Evolutionary conservation across 2,797 vertebrate species (phyloP).

Genomic region (Hoplostethus atlanticus): DNA sequence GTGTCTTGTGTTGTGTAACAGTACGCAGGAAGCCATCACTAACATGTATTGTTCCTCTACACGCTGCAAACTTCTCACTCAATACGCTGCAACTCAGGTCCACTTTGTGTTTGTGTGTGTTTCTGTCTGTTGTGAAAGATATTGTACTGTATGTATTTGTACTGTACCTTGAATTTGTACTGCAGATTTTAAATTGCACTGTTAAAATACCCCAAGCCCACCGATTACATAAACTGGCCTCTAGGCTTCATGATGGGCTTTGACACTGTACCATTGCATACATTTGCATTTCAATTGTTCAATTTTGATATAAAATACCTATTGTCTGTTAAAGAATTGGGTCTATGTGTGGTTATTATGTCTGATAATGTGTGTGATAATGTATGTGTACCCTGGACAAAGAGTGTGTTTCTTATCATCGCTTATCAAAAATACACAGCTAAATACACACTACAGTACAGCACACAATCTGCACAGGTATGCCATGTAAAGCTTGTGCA

Average conservation of each 20-base stretch:
- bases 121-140: constrained; percentile 54
- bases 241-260: constrained; percentile 13
- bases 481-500: neutral
- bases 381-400: constrained; percentile 46
- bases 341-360: constrained; percentile 45
- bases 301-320: constrained; percentile 55
- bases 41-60: constrained; percentile 20
- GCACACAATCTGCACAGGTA: constrained; percentile 4
- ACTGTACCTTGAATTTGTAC: constrained; percentile 67
- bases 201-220: constrained; percentile 33
- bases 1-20: constrained; percentile 9
- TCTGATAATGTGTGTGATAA: constrained; percentile 51
- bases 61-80: constrained; percentile 35
- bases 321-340: constrained; percentile 27
- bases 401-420: constrained; percentile 37
- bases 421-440: constrained; percentile 61
- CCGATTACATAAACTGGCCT: constrained; percentile 4
- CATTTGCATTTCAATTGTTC: constrained; percentile 46
- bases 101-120: constrained; percentile 54
- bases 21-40: constrained; percentile 16
- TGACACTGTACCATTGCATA: constrained; percentile 38
- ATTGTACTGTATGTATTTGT: constrained; percentile 64
- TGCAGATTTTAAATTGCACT: constrained; percentile 71
- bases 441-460: constrained; percentile 41
- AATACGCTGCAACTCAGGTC: constrained; percentile 74